Base-by-base conservation (phyloP, 2,113 vertebrate genomes). In the Hemibates koningsi region DNA sequence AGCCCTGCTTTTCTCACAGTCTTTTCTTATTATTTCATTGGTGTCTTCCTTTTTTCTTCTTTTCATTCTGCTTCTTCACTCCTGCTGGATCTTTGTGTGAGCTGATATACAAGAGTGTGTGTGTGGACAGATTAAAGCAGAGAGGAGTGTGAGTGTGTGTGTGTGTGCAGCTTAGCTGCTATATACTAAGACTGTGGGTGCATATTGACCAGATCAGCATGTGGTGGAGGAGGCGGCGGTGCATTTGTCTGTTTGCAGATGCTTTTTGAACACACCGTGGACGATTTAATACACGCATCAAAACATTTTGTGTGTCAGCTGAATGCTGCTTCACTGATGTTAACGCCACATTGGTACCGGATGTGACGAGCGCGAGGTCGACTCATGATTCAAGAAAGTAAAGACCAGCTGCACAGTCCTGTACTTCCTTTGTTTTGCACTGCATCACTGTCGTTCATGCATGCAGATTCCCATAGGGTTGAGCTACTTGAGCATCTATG, bases 1-100 rank as follows among this genome's bases (percentile, higher is more conserved):
- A 97, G 96, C 94, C 95, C 94, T 85, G 94, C 95, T 94, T 96
- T 97, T 97, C 96, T 95, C 96, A 91, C 94, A 96, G 96, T 97
- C 96, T 97, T 97, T 86, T 96, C 96, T 97, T 91, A 91, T 95
- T 91, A 94, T 93, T 92, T 92, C 56, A 89, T 88, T 88, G 86
- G 86, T 83, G 89, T 90, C 79, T 89, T 89, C 36, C 68, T 48
- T 38, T 48, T 53, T 83, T 86, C 89, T 78, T 68, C 78, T 71
- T 83, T 76, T 80, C 36, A 73, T 82, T 90, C 32, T 59, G 32
- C 63, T 63, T 84, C 21, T 84, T 11, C 5, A 66, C 48, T 85
- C 38, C 80, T 88, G 66, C 53, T 82, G 59, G 34, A 45, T 85
- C 21, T 87, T 34, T 53, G 52, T 80, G 54, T 48, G 48, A 53